A percentile compares a stretch with the other conserved stretches of the same genome.
Evolutionary conservation across 23 tunicate genomes (phyloP).

Genomic region (Clavelina lepadiformis): DNA sequence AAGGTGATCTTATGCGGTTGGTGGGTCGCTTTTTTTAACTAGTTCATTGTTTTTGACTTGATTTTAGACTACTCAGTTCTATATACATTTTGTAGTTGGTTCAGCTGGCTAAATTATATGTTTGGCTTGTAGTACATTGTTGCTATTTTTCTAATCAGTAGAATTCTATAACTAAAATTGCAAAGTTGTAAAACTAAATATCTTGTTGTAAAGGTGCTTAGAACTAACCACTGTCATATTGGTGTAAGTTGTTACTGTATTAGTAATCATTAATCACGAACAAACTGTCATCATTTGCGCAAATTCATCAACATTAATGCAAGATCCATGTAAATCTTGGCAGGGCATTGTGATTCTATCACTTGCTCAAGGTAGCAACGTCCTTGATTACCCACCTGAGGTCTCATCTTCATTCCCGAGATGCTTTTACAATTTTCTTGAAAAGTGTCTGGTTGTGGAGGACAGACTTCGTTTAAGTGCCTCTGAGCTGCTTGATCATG

Average conservation of each 20-base stretch:
- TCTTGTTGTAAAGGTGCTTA: too few relatives aligned
- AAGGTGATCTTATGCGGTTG: slow-evolving; percentile 64
- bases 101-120: too few relatives aligned
- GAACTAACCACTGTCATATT: too few relatives aligned
- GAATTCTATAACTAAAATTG: too few relatives aligned
- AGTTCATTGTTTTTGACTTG: background rate
- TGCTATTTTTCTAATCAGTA: too few relatives aligned
- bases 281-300: background rate
- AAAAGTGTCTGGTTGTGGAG: slow-evolving; percentile 57
- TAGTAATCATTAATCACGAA: too few relatives aligned
- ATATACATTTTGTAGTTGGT: background rate
- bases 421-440: slow-evolving; percentile 62
- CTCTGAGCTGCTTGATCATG: slow-evolving; percentile 57
- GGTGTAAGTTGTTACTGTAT: too few relatives aligned
- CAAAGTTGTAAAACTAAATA: too few relatives aligned
- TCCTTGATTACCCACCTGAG: slow-evolving; percentile 62
- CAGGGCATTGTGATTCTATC: slow-evolving; percentile 81
- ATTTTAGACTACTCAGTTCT: background rate
- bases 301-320: background rate
- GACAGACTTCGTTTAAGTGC: slow-evolving; percentile 45
- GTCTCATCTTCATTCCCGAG: slow-evolving; percentile 39
- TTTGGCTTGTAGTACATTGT: too few relatives aligned
- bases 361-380: slow-evolving; percentile 43
- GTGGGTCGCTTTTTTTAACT: slow-evolving; percentile 25
- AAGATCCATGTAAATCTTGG: background rate